Base-by-base conservation (phyloP, 2,113 vertebrate genomes). In the Piliocolobus tephrosceles region DNA sequence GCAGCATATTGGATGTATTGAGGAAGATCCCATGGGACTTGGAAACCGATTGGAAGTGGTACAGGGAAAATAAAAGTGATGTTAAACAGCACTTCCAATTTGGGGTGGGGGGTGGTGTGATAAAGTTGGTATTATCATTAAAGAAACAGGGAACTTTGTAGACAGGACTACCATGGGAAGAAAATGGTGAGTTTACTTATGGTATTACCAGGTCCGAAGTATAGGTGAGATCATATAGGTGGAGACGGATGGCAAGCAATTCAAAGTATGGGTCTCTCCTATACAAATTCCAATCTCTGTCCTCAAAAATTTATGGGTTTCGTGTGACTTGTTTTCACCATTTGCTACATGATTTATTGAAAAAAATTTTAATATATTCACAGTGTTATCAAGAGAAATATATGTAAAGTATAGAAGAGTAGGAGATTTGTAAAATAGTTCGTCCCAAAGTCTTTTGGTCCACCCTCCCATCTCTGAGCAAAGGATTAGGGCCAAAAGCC, bases 261-360 rank as follows among this genome's bases (percentile, higher is more conserved):
- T 90, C 9, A 81, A 75, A 76, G 25, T 76, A 17, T 58, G 55
- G n/a, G 20, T 87, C 43, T 85, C 18, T 61, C 14, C 11, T 50
- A 88, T 50, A 61, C 96, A 95, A 94, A 64, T 84, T 90, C n/a
- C 7, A 64, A 17, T 66, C 13, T 40, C 43, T 55, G 22, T 91
- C 50, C 50, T 93, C 47, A 81, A 76, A 90, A 81, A 47, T 30
- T 2, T 87, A 88, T 12, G 16, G 32, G 30, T 9, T 97, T 70
- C 47, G n/a, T 85, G 61, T 85, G 43, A 88, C 55, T 91, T 82
- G 57, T 70, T 95, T 93, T 61, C n/a, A 95, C 20, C 55, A 70
- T 75, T 80, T 43, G 76, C 32, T 80, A n/a, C 22, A 14, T 57
- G 66, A 66, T 88, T 78, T 91, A 81, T 61, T 47, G 35, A 6